Evolutionary conservation across 2,797 vertebrate genomes (phyloP), one percentile per base, ranked within the genome.

Genomic region (Leuciscus waleckii): DNA sequence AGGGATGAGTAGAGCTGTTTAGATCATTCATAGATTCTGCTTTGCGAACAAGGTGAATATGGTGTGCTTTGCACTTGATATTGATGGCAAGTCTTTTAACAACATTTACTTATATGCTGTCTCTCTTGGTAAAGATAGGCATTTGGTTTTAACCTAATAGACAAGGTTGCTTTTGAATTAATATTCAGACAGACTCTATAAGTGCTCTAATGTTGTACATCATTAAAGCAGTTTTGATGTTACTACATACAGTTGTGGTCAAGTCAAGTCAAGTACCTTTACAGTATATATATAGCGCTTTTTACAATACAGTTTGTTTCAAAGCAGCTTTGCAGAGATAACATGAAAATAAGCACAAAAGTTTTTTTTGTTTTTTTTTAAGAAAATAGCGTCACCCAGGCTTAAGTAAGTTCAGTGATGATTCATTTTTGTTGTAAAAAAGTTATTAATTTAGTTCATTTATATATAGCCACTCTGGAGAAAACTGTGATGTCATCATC

Each of bases 1-100:
- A 92, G 92, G 39, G 54, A 46, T 6, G 21, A 39, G 69, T 13
- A 65, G 23, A 69, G 82, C n/a, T 75, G 92, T 93, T 93, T 93
- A 93, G 32, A 95, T 94, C 94, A 92, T 93, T 94, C 93, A 94
- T 93, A 92, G 92, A 95, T 94, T 93, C 90, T 89, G 90, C 92
- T 92, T 95, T 95, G 94, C 92, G 92, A 94, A 92, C 91, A 88
- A 91, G 90, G 49, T 43, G 37, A 79, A 70, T 43, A 14, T 54
- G 73, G 32, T 76, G 10, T 2, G 9, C 32, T 54, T 17, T 67
- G n/a, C 13, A 69, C 39, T 46, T 69, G 35, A 70, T 70, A 54
- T 19, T 9, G 4, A 84, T 69, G n/a, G 11, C 37, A 56, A 14
- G 32, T 32, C 35, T 78, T 84, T 84, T 83, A 68, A 77, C n/a